Evolutionary conservation across 2,797 vertebrate genomes (phyloP).

Genomic region (Sebastes iracundus): DNA sequence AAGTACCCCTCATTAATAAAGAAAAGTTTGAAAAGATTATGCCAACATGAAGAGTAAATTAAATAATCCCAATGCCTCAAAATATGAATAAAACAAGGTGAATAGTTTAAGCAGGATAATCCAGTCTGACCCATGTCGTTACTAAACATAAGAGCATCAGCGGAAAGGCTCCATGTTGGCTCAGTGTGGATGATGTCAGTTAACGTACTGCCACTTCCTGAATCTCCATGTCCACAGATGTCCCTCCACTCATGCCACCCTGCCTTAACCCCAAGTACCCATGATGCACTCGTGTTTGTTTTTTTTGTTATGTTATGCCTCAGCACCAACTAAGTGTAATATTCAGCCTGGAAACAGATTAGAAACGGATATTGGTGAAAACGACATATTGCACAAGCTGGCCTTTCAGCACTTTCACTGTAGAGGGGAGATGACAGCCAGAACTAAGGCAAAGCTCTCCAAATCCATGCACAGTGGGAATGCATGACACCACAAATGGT

Average conservation of each 20-base stretch:
- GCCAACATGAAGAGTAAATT: too few species aligned
- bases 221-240: constrained; percentile 12
- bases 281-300: constrained; percentile 1
- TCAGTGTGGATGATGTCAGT: not conserved
- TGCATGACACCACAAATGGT: constrained; percentile 42
- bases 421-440: constrained; percentile 35
- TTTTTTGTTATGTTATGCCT: not conserved
- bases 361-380: constrained; percentile 17
- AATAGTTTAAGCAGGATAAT: not conserved
- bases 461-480: constrained; percentile 41
- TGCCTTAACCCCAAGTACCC: not conserved
- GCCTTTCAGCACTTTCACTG: constrained; percentile 36
- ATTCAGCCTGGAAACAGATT: constrained; percentile 15
- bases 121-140: not conserved
- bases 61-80: too few species aligned
- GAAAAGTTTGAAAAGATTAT: too few species aligned
- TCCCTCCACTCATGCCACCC: not conserved
- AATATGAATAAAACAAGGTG: too few species aligned
- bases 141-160: too few species aligned
- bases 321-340: not conserved
- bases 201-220: constrained; percentile 9
- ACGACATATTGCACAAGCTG: constrained; percentile 46
- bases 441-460: constrained; percentile 23
- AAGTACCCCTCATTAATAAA: too few species aligned
- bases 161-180: not conserved